Conservation (phyloP, 2,797 vertebrate genomes). For the Botia almorhae region DNA sequence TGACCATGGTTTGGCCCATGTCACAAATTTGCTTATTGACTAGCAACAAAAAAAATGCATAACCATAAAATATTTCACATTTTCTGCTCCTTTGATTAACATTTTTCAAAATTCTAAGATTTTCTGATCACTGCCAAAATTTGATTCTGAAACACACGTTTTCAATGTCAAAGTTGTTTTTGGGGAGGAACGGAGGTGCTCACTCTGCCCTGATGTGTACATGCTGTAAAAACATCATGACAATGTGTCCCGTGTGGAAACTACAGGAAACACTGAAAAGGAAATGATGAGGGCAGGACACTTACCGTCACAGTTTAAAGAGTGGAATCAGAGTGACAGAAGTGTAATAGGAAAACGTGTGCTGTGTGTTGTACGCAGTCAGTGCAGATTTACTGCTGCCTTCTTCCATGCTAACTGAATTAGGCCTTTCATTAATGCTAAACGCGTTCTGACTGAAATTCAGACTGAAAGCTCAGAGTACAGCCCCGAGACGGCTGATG, state of each 20-base stretch:
- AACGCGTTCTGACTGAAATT: slow-evolving; percentile 12
- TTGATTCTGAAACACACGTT: not conserved
- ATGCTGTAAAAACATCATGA: not conserved
- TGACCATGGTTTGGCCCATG: not conserved
- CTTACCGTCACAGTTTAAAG: not conserved
- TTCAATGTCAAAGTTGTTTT: not conserved
- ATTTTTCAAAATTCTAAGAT: not conserved
- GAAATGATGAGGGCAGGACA: not conserved
- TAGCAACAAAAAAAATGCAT: not conserved
- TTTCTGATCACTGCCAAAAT: not conserved
- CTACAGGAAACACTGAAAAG: not conserved
- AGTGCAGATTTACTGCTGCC: not conserved
- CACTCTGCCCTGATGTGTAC: not conserved
- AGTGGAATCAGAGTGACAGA: not conserved
- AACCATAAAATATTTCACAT: not conserved
- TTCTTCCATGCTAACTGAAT: slow-evolving; percentile 12
- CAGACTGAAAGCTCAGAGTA: slow-evolving; percentile 16
- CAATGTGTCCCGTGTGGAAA: too few species aligned
- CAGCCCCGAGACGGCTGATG: slow-evolving; percentile 17
- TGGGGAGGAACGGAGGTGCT: not conserved
- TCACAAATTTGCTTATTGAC: not conserved
- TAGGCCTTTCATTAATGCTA: slow-evolving; percentile 22
- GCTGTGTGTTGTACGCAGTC: slow-evolving; percentile 11
- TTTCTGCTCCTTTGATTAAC: not conserved
- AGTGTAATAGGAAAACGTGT: slow-evolving; percentile 7